Evolutionary conservation across 2,888 invertebrate species (phyloP).

Genomic region (Augochlorella aurata): DNA sequence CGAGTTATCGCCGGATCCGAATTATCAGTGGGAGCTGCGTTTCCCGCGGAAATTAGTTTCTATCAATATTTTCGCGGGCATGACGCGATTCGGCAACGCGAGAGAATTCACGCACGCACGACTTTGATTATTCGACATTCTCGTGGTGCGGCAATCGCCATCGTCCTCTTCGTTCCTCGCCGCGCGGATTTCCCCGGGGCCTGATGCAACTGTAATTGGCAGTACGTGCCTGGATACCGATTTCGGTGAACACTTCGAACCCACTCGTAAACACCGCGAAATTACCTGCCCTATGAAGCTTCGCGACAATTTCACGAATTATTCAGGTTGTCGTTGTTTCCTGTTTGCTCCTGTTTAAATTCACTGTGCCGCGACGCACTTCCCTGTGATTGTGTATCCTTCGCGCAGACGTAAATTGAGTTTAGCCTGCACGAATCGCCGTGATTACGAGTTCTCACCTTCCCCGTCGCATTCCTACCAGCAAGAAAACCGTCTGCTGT

Average conservation of each 20-base stretch:
- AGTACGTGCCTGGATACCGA: conserved; percentile 56
- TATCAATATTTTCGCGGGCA: conserved; percentile 15
- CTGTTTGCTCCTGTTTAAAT: conserved; percentile 11
- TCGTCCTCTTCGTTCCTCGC: conserved; percentile 48
- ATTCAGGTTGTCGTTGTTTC: neutral
- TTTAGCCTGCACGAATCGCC: neutral
- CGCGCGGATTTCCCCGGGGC: conserved; percentile 60
- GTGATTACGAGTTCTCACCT: neutral
- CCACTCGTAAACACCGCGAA: conserved; percentile 17
- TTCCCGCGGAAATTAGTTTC: neutral
- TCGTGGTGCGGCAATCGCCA: conserved; percentile 45
- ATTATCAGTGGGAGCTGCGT: neutral
- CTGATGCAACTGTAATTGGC: conserved; percentile 62
- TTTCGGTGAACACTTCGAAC: conserved; percentile 53
- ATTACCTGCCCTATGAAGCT: conserved; percentile 42
- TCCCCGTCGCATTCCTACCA: neutral
- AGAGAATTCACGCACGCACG: conserved; percentile 38
- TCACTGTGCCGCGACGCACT: neutral
- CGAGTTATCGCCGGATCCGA: neutral
- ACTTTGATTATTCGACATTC: conserved; percentile 64
- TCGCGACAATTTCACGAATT: conserved; percentile 33
- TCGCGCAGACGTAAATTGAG: neutral
- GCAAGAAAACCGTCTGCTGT: neutral
- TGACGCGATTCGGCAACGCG: conserved; percentile 20
- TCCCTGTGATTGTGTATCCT: neutral